Base-by-base conservation (phyloP, 2,888 invertebrate genomes). In the Litoditis marina region DNA sequence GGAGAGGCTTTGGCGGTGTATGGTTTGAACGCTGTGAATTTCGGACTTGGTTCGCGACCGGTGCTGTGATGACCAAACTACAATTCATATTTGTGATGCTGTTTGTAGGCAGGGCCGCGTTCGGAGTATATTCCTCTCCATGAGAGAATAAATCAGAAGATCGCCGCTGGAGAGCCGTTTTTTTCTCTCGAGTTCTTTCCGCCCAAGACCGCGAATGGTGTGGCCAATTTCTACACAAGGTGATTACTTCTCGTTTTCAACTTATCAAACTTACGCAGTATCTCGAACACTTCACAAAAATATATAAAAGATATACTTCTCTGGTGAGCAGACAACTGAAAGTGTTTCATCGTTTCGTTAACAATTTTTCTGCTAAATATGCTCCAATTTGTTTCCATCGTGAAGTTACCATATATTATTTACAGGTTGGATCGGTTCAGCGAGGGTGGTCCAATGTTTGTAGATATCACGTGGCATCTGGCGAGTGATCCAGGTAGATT, bases 161-260 rank as follows among this genome's bases (percentile, higher is more conserved):
- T 86, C 34, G 80, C 83, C 34, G 83, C 83, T 4, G 84, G 84
- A 7, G 85, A 85, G 25, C 84, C 83, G 16, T 88, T 87, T 79
- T 88, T 86, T 79, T 88, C 88, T 0, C 77, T 88, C 44, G 88
- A 88, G 76, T 88, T 87, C 77, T 88, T 88, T 74, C 88, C 88
- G 22, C 87, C 88, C 1, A 82, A 86, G 31, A 74, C 73, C 11
- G 68, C 74, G 7, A 78, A 78, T 75, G 87, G 87, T 65, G 86
- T 87, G 19, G 84, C 84, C 11, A 87, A 87, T 80, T 83, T 88
- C 36, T 82, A 87, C 53, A 82, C 85, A 31, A 85, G 86, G 61
- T 65, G 50, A 22, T 63, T n/a, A 56, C 11, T 0, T 31, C 3
- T 34, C 31, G 5, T 5, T 4, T 25, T 22, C 2, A 6, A 39